A percentile compares a stretch with the other conserved stretches of the same genome.
These are phyloP conservation scores for Mastomys natalensis DNA, from an alignment of 2,113 vertebrate species.

Conservation along the genomic window DNA sequence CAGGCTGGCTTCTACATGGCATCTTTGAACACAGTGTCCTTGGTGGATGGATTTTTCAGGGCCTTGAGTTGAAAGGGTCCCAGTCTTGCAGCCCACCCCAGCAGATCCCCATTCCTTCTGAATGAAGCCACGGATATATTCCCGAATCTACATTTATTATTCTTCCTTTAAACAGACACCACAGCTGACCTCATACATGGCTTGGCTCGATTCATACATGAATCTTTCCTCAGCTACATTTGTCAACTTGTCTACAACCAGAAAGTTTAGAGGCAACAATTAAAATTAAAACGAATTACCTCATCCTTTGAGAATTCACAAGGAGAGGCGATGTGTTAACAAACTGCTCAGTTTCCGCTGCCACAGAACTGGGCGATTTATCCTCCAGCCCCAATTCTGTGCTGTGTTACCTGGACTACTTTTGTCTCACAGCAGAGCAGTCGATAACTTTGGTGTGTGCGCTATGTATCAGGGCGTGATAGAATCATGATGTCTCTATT, in stretches of 20 bases:
- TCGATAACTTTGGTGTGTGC: slow-evolving; percentile 67
- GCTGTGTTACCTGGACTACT: slow-evolving; percentile 54
- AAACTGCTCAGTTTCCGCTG: slow-evolving; percentile 63
- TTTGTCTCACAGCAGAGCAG: slow-evolving; percentile 2
- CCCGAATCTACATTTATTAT: slow-evolving; percentile 42
- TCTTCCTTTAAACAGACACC: slow-evolving; percentile 56
- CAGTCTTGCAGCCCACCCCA: slow-evolving; percentile 23
- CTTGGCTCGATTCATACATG: slow-evolving; percentile 64
- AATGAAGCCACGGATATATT: slow-evolving; percentile 47
- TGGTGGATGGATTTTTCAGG: slow-evolving; percentile 36
- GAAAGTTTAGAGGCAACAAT: slow-evolving; percentile 75
- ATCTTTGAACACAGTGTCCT: neutral
- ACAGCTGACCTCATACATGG: slow-evolving; percentile 61
- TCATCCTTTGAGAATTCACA: slow-evolving; percentile 76
- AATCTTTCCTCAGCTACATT: slow-evolving; percentile 72
- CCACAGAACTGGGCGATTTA: slow-evolving; percentile 58
- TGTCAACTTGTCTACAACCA: slow-evolving; percentile 76
- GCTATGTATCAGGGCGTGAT: slow-evolving; percentile 77
- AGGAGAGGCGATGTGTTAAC: slow-evolving; percentile 71
- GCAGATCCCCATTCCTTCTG: slow-evolving; percentile 35
- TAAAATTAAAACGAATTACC: slow-evolving; percentile 56
- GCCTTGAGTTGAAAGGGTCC: neutral
- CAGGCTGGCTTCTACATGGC: neutral
- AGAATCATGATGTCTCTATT: slow-evolving; percentile 84
- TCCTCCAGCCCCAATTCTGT: slow-evolving; percentile 37